Conservation (phyloP, 1,140 invertebrate species). For the Drosophila hydei region DNA sequence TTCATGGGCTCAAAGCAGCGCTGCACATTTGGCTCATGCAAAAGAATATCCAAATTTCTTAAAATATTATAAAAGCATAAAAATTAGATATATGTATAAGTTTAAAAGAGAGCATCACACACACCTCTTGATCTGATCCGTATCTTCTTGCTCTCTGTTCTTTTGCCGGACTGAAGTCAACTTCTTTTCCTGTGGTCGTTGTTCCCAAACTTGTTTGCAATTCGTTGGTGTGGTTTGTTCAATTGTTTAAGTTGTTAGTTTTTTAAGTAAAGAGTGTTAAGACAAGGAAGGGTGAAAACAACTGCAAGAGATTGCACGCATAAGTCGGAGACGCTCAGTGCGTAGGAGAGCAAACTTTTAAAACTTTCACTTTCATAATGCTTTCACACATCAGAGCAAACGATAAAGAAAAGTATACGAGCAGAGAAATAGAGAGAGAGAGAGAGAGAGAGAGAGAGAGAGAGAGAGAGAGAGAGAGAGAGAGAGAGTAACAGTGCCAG, state of each 20-base stretch:
- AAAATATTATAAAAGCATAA: background rate
- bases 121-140: constrained; percentile 21
- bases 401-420: background rate
- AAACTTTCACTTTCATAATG: too few relatives aligned
- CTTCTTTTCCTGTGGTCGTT: constrained; percentile 24
- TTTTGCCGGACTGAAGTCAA: background rate
- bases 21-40: constrained; percentile 30
- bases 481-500: constrained; percentile 12
- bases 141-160: background rate
- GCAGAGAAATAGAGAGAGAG: background rate
- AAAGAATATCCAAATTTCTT: constrained; percentile 38
- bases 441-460: constrained; percentile 1
- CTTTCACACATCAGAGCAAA: too few relatives aligned
- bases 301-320: background rate
- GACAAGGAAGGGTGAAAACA: background rate
- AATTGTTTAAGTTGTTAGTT: constrained; percentile 34
- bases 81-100: background rate
- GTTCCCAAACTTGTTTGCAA: constrained; percentile 36
- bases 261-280: constrained; percentile 7
- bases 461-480: constrained; percentile 7
- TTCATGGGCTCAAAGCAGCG: constrained; percentile 84
- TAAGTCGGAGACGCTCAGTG: background rate
- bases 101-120: background rate
- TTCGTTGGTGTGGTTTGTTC: constrained; percentile 4
- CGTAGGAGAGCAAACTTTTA: too few relatives aligned